A percentile compares a stretch with the other conserved stretches of the same genome.
Evolutionary conservation across 2,888 invertebrate species (phyloP).

Genomic region (Idaea aversata): DNA sequence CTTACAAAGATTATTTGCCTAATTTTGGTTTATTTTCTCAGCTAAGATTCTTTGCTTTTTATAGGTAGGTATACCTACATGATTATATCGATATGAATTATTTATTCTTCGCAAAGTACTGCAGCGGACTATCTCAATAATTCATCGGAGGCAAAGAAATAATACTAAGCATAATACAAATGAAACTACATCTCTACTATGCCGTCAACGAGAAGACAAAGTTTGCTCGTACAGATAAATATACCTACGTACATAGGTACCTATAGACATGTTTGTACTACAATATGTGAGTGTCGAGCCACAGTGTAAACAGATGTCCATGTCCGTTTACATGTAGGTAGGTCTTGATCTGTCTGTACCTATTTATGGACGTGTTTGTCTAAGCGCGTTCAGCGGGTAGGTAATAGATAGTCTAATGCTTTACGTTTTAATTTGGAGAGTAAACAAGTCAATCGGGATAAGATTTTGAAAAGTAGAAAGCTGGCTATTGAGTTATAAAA

Average conservation of each 20-base stretch:
- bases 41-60: neutral
- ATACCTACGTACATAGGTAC: constrained; percentile 15
- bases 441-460: neutral
- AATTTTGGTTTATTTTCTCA: neutral
- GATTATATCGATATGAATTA: neutral
- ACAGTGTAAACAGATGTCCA: constrained; percentile 6
- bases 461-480: too few species aligned
- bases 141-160: constrained; percentile 3
- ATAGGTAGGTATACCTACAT: neutral
- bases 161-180: constrained; percentile 5
- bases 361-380: neutral
- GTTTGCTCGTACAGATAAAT: constrained; percentile 19
- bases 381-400: neutral
- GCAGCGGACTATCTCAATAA: neutral
- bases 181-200: constrained; percentile 2
- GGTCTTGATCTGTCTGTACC: neutral
- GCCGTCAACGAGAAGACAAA: constrained; percentile 20
- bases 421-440: neutral
- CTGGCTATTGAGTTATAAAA: too few species aligned
- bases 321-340: neutral
- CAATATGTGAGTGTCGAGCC: constrained; percentile 15
- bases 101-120: neutral
- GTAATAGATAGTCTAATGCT: neutral
- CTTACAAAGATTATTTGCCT: neutral
- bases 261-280: constrained; percentile 17